Base-by-base conservation (phyloP, 2,113 vertebrate species). In the Cichladusa arquata region DNA sequence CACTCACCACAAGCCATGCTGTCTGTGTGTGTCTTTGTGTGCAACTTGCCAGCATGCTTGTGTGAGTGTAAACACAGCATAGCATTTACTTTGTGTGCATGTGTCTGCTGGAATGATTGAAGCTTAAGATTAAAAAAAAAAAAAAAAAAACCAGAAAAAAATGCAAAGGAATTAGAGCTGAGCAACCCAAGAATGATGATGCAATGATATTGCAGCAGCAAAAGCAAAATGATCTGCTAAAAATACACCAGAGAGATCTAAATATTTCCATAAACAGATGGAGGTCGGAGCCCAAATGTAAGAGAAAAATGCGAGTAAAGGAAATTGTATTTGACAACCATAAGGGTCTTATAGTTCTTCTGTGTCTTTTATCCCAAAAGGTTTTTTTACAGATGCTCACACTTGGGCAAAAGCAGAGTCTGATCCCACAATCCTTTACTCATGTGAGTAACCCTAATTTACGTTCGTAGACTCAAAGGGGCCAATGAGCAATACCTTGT, bases 211-310 rank as follows among this genome's bases (percentile, higher is more conserved):
- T 96, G 88, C 81, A 96, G 93, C 81, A 95, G 95, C 91, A 92
- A 92, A 95, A 95, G 90, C 87, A 96, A 96, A 98, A 93, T 16
- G 88, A 88, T 92, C 93, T 95, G 97, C 97, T 98, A 97, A 98
- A 98, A 98, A 98, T 98, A 98, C 93, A 90, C 79, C 36, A 89
- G 95, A 94, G 88, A 93, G 93, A 96, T 93, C 95, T 97, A 88
- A 81, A 96, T 47, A 84, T 97, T 98, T 98, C 96, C 96, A 98
- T 96, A 97, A 98, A 98, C 97, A 98, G 97, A 98, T 98, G 97
- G 97, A 97, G 95, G 96, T 97, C 50, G 0, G 31, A 78, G 95
- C 94, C 95, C 90, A 92, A 97, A 95, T 54, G 47, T 82, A 97
- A 96, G 82, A 95, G 93, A 96, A 96, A 97, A 94, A 96, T 96